These are phyloP conservation scores for Salpingus planirostris DNA, from an alignment of 2,888 invertebrate genomes.

Conservation along the genomic window DNA sequence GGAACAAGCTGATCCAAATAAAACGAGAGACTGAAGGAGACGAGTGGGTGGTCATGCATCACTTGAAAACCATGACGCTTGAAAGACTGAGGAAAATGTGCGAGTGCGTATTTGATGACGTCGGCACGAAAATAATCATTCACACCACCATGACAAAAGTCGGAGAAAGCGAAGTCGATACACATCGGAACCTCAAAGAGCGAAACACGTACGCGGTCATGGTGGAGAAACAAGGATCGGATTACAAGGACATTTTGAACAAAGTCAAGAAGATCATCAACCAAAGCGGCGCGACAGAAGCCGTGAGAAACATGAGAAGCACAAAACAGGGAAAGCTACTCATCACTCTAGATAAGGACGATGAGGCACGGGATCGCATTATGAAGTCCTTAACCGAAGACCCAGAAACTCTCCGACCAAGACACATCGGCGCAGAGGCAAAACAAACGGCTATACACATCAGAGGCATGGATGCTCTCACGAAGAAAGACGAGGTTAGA, in stretches of 20 bases:
- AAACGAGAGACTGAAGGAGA: neutral
- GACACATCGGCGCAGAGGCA: no score
- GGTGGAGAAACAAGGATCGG: neutral
- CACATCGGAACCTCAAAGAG: neutral
- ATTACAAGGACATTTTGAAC: conserved; percentile 1
- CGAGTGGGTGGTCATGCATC: neutral
- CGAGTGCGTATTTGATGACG: neutral
- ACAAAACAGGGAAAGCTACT: conserved; percentile 1
- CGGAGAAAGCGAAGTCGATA: no score
- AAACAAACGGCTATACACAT: neutral
- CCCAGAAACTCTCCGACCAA: no score
- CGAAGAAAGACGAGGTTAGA: neutral
- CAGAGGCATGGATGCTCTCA: neutral
- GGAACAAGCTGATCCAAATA: neutral
- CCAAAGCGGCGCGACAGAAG: neutral
- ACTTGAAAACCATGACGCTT: neutral
- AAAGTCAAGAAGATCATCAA: neutral
- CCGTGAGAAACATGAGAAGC: neutral
- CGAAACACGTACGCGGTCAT: neutral
- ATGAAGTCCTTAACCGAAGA: no score
- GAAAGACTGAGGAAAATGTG: conserved; percentile 1
- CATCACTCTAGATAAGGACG: neutral
- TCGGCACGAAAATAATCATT: neutral
- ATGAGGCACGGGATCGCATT: neutral
- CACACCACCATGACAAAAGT: neutral